Percentiles rank a stretch among this genome's conserved stretches.
Evolutionary conservation across 2,888 invertebrate species (phyloP).

Genomic region (Andrena haemorrhoa): DNA sequence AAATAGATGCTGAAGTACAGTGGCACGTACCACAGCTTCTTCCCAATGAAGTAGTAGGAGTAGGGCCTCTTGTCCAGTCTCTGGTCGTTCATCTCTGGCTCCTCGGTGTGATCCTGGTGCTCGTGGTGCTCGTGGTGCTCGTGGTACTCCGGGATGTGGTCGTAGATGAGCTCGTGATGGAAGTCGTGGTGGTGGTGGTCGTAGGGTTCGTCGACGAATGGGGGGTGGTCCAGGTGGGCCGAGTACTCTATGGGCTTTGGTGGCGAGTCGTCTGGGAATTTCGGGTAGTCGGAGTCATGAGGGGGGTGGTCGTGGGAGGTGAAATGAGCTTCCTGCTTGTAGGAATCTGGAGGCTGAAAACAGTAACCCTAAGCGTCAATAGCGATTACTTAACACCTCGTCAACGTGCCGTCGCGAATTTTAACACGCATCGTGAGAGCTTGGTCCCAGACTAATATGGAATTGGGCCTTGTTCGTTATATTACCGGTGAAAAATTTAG

Average conservation of each 20-base stretch:
- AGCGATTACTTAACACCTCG: no score
- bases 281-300: constrained; percentile 49
- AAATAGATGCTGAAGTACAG: constrained; percentile 90
- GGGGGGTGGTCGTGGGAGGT: constrained; percentile 6
- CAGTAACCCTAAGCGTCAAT: neutral
- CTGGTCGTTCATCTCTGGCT: constrained; percentile 81
- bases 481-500: no score
- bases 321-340: constrained; percentile 44
- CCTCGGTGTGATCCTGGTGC: constrained; percentile 84
- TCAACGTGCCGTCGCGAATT: no score
- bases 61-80: constrained; percentile 85
- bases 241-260: constrained; percentile 74
- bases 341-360: constrained; percentile 59
- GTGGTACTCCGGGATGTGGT: constrained; percentile 82
- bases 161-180: constrained; percentile 77
- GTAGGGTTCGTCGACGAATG: constrained; percentile 74
- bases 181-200: constrained; percentile 86
- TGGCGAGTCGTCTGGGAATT: constrained; percentile 45
- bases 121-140: constrained; percentile 77
- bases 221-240: constrained; percentile 81
- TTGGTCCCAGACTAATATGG: no score
- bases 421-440: no score
- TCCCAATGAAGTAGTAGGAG: constrained; percentile 91
- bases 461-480: no score
- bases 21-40: constrained; percentile 91